These are phyloP conservation scores for Spialia ferax DNA, from an alignment of 2,888 invertebrate species.

Conservation along the genomic window DNA sequence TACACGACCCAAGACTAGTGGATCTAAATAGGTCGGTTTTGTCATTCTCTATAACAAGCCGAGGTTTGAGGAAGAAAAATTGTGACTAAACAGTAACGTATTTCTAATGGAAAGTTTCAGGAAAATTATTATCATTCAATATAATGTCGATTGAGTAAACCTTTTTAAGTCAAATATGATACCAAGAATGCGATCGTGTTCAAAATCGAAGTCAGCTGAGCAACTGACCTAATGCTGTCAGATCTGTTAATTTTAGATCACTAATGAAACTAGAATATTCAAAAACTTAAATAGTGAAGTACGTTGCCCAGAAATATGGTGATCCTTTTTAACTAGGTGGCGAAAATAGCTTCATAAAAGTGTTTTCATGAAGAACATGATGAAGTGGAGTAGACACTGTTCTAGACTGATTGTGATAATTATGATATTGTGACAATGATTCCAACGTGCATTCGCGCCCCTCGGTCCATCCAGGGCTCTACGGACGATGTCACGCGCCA, in stretches of 20 bases:
- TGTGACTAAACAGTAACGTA: slow-evolving; percentile 16
- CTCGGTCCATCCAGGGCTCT: slow-evolving; percentile 91
- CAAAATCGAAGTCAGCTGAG: no score
- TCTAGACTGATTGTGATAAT: slow-evolving; percentile 10
- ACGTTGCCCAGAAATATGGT: slow-evolving; percentile 39
- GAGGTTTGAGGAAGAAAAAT: slow-evolving; percentile 18
- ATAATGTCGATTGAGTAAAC: slow-evolving; percentile 10
- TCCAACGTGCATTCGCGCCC: slow-evolving; percentile 90
- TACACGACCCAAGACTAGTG: slow-evolving; percentile 47
- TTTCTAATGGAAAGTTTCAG: slow-evolving; percentile 18
- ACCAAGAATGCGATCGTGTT: not conserved
- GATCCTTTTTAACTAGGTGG: not conserved
- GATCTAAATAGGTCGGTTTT: slow-evolving; percentile 57
- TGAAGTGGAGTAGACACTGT: slow-evolving; percentile 22
- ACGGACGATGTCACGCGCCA: slow-evolving; percentile 91
- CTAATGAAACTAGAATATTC: no score
- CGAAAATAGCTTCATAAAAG: not conserved
- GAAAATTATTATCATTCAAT: not conserved
- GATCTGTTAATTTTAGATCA: no score
- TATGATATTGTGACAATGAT: slow-evolving; percentile 77
- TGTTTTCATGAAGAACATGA: not conserved
- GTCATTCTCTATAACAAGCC: slow-evolving; percentile 52
- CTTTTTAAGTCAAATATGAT: not conserved
- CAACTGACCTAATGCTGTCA: no score
- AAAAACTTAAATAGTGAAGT: not conserved